phyloP scores from a whole-genome alignment of 2,113 vertebrate species.

The Calyptomena viridis region DNA sequence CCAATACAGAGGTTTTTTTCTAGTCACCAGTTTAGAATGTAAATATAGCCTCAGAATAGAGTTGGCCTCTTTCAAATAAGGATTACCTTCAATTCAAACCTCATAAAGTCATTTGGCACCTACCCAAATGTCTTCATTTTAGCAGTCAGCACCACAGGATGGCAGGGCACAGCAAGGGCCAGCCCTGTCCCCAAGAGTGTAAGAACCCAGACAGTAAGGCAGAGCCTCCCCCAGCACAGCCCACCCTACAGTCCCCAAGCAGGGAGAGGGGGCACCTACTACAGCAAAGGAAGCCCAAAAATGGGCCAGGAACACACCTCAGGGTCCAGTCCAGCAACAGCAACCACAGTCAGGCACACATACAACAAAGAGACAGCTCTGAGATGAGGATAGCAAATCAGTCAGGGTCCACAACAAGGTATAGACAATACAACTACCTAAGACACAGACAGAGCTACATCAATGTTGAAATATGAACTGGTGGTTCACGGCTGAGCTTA shows the following conservation, averaged over 20 bases:
- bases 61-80: not conserved
- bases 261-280: accelerated
- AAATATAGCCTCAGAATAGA: not conserved
- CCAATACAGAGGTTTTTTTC: not conserved
- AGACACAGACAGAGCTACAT: accelerated
- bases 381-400: accelerated
- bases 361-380: accelerated
- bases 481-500: not conserved
- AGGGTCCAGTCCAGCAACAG: not conserved
- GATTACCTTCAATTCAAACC: not conserved
- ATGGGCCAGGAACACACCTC: accelerated
- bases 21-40: not conserved
- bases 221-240: not conserved
- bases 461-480: accelerated
- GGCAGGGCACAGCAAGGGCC: not conserved
- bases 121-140: not conserved
- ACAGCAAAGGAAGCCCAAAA: accelerated
- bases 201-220: not conserved
- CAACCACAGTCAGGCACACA: accelerated
- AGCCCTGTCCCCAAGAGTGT: accelerated
- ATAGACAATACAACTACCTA: accelerated
- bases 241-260: accelerated
- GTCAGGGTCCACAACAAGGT: accelerated
- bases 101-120: not conserved
- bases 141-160: accelerated